Conservation (phyloP, 35 echinoderm and acorn worm genomes). For the Heliocidaris erythrogramma region DNA sequence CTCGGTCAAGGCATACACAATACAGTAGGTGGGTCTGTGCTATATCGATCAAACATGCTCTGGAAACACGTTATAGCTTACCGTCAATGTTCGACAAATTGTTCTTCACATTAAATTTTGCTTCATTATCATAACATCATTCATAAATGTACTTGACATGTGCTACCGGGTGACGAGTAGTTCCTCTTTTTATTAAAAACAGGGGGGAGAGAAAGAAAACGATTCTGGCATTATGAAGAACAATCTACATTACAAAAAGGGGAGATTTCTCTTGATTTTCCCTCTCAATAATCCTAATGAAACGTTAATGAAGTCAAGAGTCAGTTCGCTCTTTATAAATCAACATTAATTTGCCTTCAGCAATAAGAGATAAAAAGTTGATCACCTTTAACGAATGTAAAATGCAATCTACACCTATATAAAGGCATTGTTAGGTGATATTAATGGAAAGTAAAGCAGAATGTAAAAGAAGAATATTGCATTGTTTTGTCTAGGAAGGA, state of each 20-base stretch:
- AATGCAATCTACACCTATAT: no score
- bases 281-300: neutral
- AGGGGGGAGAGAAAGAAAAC: neutral
- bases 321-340: no score
- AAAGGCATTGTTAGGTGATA: no score
- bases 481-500: no score
- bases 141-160: constrained; percentile 17
- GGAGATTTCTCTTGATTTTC: neutral
- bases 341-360: no score
- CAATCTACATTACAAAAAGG: neutral
- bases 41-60: neutral
- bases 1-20: constrained; percentile 15
- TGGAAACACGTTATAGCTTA: neutral
- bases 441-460: no score
- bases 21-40: neutral
- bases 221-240: neutral
- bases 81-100: neutral
- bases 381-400: no score
- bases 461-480: no score
- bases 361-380: no score
- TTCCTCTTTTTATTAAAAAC: neutral
- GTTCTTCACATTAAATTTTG: neutral
- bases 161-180: neutral
- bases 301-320: no score
- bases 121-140: neutral